A percentile compares a stretch with the other conserved stretches of the same genome.
These are phyloP conservation scores for Crotalus tigris DNA, from an alignment of 2,113 vertebrate genomes.

Conservation along the genomic window DNA sequence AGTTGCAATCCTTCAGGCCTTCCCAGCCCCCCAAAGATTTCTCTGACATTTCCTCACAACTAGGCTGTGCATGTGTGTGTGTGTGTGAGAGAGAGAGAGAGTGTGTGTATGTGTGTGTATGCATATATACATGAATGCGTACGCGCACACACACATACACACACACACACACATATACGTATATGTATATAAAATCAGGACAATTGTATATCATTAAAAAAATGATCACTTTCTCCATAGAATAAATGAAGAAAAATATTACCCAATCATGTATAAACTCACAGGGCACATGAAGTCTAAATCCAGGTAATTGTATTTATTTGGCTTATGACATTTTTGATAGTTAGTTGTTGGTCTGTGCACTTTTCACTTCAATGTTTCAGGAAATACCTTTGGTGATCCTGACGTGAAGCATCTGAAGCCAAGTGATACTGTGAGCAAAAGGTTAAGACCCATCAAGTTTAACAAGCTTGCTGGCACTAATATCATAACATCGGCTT, in stretches of 20 bases:
- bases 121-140: too few relatives aligned
- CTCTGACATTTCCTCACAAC: neutral
- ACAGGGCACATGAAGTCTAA: neutral
- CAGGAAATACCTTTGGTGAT: neutral
- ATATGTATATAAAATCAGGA: too few relatives aligned
- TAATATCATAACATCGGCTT: neutral
- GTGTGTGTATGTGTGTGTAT: too few relatives aligned
- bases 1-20: neutral
- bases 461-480: neutral
- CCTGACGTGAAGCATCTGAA: neutral
- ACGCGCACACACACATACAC: neutral
- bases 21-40: rapidly evolving
- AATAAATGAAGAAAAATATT: neutral
- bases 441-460: neutral
- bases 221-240: neutral
- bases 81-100: neutral
- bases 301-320: too few relatives aligned
- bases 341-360: neutral
- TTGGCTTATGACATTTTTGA: neutral
- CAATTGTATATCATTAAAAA: neutral
- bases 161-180: neutral
- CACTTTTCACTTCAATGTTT: neutral
- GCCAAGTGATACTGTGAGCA: neutral
- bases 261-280: neutral
- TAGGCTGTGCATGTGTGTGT: neutral